These are phyloP conservation scores for Anticlea derivata DNA, from an alignment of 2,888 invertebrate species.

Conservation along the genomic window DNA sequence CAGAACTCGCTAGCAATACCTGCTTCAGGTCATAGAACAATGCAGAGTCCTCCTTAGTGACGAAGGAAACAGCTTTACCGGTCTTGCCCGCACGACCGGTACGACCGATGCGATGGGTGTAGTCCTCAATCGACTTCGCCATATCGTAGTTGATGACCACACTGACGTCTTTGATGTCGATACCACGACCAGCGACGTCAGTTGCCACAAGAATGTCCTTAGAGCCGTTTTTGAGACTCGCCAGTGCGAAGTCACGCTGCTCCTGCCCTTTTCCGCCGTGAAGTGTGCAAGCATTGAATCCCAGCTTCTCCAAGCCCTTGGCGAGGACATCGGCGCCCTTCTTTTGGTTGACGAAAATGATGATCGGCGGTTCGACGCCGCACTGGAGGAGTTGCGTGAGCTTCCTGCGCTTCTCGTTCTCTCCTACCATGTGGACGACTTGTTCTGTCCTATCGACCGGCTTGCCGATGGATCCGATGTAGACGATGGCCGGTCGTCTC, in stretches of 20 bases:
- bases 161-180: conserved; percentile 99
- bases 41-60: conserved; percentile 97
- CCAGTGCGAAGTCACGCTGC: conserved; percentile 98
- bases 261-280: conserved; percentile 99
- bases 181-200: conserved; percentile 99
- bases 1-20: conserved; percentile 93
- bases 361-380: conserved; percentile 98
- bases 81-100: conserved; percentile 99
- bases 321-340: conserved; percentile 99
- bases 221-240: conserved; percentile 96
- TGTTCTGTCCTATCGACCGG: conserved; percentile 99
- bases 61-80: conserved; percentile 97
- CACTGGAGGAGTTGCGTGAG: conserved; percentile 95
- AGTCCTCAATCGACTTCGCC: conserved; percentile 99
- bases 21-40: conserved; percentile 99
- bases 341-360: conserved; percentile 99
- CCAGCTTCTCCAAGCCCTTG: conserved; percentile 97
- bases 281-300: conserved; percentile 97
- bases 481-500: conserved; percentile 97
- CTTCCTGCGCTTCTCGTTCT: conserved; percentile 98
- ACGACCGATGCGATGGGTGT: conserved; percentile 99
- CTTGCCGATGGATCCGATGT: conserved; percentile 98
- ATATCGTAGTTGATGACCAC: conserved; percentile 99
- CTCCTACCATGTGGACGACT: conserved; percentile 97
- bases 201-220: conserved; percentile 99